Evolutionary conservation across 2,888 invertebrate species (phyloP).

Genomic region (Rhagium mordax): DNA sequence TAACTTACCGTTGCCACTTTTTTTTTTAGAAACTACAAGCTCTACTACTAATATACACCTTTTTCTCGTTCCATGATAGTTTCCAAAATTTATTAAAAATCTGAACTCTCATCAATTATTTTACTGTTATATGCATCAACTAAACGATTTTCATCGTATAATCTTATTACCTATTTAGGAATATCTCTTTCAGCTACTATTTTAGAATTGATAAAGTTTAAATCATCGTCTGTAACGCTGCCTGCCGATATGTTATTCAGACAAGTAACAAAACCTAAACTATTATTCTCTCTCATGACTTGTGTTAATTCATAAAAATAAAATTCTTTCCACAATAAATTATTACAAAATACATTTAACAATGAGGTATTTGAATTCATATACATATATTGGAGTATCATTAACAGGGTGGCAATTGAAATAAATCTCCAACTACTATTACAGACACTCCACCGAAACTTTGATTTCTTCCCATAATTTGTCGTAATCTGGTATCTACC

Average conservation of each 20-base stretch:
- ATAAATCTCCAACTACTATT: background rate
- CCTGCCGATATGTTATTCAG: conserved; percentile 16
- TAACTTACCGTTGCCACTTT: too few relatives aligned
- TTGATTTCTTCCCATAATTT: conserved; percentile 21
- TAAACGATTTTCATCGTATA: too few relatives aligned
- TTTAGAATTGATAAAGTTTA: conserved; percentile 18
- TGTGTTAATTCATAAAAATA: conserved; percentile 21
- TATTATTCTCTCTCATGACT: conserved; percentile 32
- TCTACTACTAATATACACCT: too few relatives aligned
- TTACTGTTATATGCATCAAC: too few relatives aligned
- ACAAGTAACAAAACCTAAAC: conserved; percentile 8
- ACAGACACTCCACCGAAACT: conserved; percentile 7
- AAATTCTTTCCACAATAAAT: conserved; percentile 23
- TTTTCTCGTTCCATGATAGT: too few relatives aligned
- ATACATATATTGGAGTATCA: conserved; percentile 25
- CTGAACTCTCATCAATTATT: too few relatives aligned
- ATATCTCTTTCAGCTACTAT: background rate
- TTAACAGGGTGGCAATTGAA: conserved; percentile 19
- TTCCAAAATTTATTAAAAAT: too few relatives aligned
- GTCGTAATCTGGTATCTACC: conserved; percentile 15
- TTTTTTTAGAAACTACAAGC: too few relatives aligned
- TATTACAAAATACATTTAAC: conserved; percentile 14
- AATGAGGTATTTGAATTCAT: background rate
- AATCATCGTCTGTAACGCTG: conserved; percentile 3
- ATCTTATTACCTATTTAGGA: too few relatives aligned